Percentiles rank a stretch among this genome's conserved stretches.
These are phyloP conservation scores for Eidolon dupreanum DNA, from an alignment of 2,797 vertebrate genomes.

Conservation along the genomic window DNA sequence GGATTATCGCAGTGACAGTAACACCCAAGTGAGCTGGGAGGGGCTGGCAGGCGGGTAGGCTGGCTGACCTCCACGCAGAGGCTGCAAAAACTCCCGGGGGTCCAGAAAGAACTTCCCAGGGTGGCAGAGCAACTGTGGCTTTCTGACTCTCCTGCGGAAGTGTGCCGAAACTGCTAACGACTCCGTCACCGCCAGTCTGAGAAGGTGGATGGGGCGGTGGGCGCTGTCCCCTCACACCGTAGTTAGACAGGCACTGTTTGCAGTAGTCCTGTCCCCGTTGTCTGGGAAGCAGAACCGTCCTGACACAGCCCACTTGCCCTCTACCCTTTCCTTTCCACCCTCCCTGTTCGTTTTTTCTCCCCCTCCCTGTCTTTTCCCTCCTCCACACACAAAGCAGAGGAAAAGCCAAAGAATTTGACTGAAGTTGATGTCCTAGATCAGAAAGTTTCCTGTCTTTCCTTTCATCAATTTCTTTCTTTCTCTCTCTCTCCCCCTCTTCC, in stretches of 20 bases:
- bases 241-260: no score
- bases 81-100: constrained; percentile 44
- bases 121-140: constrained; percentile 59
- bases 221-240: not conserved
- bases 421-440: not conserved
- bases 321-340: not conserved
- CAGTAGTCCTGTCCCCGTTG: fast-evolving
- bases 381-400: not conserved
- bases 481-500: not conserved
- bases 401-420: not conserved
- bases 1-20: not conserved
- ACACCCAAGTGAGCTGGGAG: not conserved
- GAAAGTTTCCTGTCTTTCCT: not conserved
- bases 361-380: not conserved
- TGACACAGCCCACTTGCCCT: no score
- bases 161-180: constrained; percentile 3
- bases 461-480: not conserved
- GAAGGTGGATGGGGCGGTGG: fast-evolving
- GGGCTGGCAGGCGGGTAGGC: not conserved
- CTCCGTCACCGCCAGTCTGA: not conserved
- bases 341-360: not conserved
- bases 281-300: not conserved
- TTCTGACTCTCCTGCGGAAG: not conserved
- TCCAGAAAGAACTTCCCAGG: constrained; percentile 60
- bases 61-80: constrained; percentile 59